These are phyloP conservation scores for Gracilinanus agilis DNA, from an alignment of 2,113 vertebrate genomes.

Conservation along the genomic window DNA sequence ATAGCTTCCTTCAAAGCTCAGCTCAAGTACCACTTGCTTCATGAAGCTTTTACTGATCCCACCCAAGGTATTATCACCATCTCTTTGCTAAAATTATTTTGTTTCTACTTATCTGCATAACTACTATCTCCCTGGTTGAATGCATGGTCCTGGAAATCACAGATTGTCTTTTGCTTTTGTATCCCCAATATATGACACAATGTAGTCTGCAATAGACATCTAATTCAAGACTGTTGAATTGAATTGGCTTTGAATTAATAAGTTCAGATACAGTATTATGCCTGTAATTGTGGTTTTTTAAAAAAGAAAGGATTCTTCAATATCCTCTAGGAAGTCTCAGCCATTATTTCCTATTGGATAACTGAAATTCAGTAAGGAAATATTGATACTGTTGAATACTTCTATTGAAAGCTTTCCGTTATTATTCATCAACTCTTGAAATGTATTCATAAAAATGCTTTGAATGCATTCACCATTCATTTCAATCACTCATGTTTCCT, in stretches of 20 bases:
- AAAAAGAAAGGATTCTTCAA: neutral
- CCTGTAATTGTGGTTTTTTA: neutral
- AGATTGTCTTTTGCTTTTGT: neutral
- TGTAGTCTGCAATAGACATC: neutral
- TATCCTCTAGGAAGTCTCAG: neutral
- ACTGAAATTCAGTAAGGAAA: conserved; percentile 17
- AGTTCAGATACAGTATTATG: conserved; percentile 1
- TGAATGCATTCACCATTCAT: neutral
- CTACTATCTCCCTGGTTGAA: neutral
- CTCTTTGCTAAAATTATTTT: neutral
- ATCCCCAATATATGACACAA: neutral
- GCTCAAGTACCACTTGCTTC: neutral
- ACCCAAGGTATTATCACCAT: neutral
- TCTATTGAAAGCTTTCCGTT: neutral
- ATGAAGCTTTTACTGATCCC: neutral
- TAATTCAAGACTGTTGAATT: neutral
- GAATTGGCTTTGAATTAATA: neutral
- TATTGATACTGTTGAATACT: neutral
- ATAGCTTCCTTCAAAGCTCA: neutral
- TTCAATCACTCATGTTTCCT: neutral
- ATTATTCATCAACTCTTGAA: neutral
- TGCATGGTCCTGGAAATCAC: neutral
- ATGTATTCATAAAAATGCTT: neutral
- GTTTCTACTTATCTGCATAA: neutral
- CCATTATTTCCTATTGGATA: neutral